Percentiles rank a stretch among this genome's conserved stretches.
These are phyloP conservation scores for Seriola aureovittata DNA, from an alignment of 2,113 vertebrate species.

Conservation along the genomic window DNA sequence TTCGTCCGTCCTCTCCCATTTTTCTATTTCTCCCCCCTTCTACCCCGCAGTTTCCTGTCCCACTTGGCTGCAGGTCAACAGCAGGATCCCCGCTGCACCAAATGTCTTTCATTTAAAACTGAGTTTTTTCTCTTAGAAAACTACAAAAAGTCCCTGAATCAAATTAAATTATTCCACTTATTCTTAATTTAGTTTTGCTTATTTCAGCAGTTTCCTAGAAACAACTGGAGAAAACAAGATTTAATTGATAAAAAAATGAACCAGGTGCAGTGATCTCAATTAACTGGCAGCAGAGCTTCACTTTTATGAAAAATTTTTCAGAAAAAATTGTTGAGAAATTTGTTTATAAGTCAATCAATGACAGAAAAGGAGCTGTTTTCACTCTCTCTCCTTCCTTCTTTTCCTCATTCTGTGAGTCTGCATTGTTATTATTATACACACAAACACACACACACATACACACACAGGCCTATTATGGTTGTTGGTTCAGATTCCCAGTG, in stretches of 20 bases:
- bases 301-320: not conserved
- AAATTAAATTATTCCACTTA: not conserved
- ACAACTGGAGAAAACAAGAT: not conserved
- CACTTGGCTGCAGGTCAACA: conserved; percentile 74
- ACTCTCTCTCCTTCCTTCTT: conserved; percentile 1
- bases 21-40: not conserved
- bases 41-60: conserved; percentile 76
- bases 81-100: conserved; percentile 4
- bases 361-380: conserved; percentile 11
- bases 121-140: not conserved
- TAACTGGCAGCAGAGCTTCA: not conserved
- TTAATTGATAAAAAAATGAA: not conserved
- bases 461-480: conserved; percentile 44
- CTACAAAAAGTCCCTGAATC: no score
- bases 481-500: conserved; percentile 64
- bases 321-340: not conserved
- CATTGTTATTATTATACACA: conserved; percentile 14
- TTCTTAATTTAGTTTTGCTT: not conserved
- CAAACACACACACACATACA: not conserved
- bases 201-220: not conserved
- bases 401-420: conserved; percentile 5
- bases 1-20: not conserved
- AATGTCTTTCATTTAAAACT: conserved; percentile 26
- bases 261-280: conserved; percentile 3
- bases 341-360: not conserved